phyloP scores from a whole-genome alignment of 2,113 vertebrate species.

The Rhadina sibilatrix region DNA sequence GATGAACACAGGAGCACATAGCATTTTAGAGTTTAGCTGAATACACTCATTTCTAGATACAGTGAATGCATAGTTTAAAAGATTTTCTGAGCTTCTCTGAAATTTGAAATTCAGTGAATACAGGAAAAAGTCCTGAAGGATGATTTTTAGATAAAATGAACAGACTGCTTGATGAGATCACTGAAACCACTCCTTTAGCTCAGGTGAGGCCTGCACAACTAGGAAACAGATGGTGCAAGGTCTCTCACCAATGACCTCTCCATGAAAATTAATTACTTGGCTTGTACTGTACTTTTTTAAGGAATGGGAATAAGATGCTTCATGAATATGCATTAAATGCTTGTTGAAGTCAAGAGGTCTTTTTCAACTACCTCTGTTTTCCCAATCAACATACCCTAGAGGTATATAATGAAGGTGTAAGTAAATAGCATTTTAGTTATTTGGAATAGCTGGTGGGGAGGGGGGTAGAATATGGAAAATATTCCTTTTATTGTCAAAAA shows the following conservation, averaged over 20 bases:
- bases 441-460: neutral
- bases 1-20: neutral
- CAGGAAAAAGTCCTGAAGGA: neutral
- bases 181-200: conserved; percentile 26
- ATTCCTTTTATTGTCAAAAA: neutral
- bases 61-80: neutral
- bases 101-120: neutral
- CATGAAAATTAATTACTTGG: conserved; percentile 66
- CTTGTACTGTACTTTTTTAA: conserved; percentile 51
- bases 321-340: conserved; percentile 59
- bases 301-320: conserved; percentile 52
- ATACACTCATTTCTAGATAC: neutral
- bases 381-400: neutral
- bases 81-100: neutral
- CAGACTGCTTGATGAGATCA: conserved; percentile 15
- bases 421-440: neutral
- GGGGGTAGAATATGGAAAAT: neutral
- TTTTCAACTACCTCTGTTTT: conserved; percentile 18
- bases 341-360: conserved; percentile 21
- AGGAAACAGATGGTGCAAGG: conserved; percentile 4
- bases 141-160: conserved; percentile 43
- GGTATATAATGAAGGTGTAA: neutral
- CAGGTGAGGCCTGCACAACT: neutral
- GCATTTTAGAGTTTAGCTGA: neutral
- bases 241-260: conserved; percentile 43